Percentiles rank a stretch among this genome's conserved stretches.
These are phyloP conservation scores for Struthio camelus DNA, from an alignment of 2,113 vertebrate genomes.

Conservation along the genomic window DNA sequence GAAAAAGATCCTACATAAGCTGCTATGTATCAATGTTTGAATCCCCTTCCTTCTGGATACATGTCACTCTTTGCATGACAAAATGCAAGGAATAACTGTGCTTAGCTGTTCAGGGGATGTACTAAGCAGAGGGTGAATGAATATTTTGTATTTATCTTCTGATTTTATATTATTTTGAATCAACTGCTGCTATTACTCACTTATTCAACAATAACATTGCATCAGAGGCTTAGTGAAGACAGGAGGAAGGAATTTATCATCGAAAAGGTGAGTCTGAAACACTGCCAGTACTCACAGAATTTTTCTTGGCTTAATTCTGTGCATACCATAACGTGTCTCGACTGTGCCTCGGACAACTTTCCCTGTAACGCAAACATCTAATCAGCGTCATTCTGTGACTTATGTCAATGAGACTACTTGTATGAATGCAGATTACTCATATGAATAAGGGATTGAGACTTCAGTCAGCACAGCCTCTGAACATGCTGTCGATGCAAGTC, in stretches of 20 bases:
- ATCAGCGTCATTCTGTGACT: neutral
- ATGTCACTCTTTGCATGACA: neutral
- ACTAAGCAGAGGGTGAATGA: neutral
- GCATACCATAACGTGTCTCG: neutral
- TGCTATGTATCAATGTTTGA: neutral
- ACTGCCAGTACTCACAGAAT: neutral
- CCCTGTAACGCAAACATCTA: neutral
- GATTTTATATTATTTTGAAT: neutral
- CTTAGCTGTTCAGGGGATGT: neutral
- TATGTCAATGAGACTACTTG: neutral
- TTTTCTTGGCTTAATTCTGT: neutral
- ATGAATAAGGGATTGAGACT: neutral
- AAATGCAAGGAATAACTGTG: neutral
- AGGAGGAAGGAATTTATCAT: conserved; percentile 10
- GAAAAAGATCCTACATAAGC: neutral
- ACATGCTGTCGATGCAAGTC: neutral
- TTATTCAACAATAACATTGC: neutral
- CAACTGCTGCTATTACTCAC: neutral
- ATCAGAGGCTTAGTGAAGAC: conserved; percentile 6
- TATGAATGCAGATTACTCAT: neutral
- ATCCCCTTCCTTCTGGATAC: neutral
- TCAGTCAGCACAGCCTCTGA: neutral
- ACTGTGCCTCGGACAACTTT: neutral
- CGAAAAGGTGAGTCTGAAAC: conserved; percentile 17
- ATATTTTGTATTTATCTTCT: neutral